Percentiles rank a stretch among this genome's conserved stretches.
These are phyloP conservation scores for Phasia obesa DNA, from an alignment of 2,888 invertebrate species.

Conservation along the genomic window DNA sequence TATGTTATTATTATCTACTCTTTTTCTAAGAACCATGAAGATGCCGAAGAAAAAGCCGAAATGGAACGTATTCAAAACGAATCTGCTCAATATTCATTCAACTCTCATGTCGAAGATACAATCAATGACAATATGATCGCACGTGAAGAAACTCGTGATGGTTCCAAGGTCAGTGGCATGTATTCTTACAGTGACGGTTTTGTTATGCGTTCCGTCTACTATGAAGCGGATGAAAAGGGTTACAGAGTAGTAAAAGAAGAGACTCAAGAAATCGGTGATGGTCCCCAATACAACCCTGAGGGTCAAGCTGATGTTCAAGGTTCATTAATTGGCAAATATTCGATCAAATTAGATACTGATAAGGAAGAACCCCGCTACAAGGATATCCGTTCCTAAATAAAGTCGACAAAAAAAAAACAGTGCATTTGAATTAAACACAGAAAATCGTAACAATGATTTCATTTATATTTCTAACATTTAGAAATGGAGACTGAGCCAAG, in stretches of 20 bases:
- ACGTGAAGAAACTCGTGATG: slow-evolving; percentile 82
- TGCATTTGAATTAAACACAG: background rate
- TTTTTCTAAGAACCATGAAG: slow-evolving; percentile 66
- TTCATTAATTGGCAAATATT: slow-evolving; percentile 82
- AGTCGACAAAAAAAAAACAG: slow-evolving; percentile 8
- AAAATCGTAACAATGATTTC: slow-evolving; percentile 40
- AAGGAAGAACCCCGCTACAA: slow-evolving; percentile 80
- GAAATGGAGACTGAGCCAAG: slow-evolving; percentile 78
- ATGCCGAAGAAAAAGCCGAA: slow-evolving; percentile 72
- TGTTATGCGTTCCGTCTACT: slow-evolving; percentile 84
- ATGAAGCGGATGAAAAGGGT: slow-evolving; percentile 85
- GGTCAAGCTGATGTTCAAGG: slow-evolving; percentile 83
- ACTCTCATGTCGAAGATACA: slow-evolving; percentile 82
- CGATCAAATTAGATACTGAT: slow-evolving; percentile 81
- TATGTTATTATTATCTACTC: background rate
- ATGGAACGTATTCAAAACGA: slow-evolving; percentile 79
- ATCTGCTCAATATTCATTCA: slow-evolving; percentile 83
- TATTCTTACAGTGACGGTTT: slow-evolving; percentile 86
- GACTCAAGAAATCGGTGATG: slow-evolving; percentile 83
- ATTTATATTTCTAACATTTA: slow-evolving; percentile 78
- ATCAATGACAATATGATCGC: slow-evolving; percentile 82
- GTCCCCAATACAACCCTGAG: slow-evolving; percentile 82
- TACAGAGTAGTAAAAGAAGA: slow-evolving; percentile 84
- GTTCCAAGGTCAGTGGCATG: slow-evolving; percentile 81
- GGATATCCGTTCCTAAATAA: slow-evolving; percentile 73